A percentile compares a stretch with the other conserved stretches of the same genome.
These are phyloP conservation scores for Lophura swinhoii DNA, from an alignment of 2,797 vertebrate species.

Conservation along the genomic window DNA sequence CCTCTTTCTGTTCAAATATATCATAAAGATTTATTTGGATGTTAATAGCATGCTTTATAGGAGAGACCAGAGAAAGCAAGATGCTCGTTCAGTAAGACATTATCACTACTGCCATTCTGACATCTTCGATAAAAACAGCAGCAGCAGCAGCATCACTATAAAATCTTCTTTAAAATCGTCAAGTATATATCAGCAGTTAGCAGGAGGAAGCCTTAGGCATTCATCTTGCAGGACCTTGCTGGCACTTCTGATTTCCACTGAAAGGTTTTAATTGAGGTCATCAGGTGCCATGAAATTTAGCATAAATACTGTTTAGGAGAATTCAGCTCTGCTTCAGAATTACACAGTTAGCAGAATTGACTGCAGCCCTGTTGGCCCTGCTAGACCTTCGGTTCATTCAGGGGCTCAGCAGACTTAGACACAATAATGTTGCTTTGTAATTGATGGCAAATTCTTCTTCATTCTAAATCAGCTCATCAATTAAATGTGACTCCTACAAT, in stretches of 20 bases:
- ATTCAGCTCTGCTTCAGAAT: constrained; percentile 23
- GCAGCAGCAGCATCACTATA: neutral
- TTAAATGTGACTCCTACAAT: constrained; percentile 3
- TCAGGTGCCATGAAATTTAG: constrained; percentile 39
- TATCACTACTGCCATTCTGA: constrained; percentile 60
- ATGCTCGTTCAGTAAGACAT: constrained; percentile 35
- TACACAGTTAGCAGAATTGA: constrained; percentile 24
- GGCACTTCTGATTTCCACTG: constrained; percentile 23
- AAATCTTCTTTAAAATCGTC: constrained; percentile 48
- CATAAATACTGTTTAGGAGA: constrained; percentile 24
- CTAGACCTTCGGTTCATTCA: neutral
- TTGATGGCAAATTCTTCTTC: constrained; percentile 10
- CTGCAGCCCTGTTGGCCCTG: neutral
- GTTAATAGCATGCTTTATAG: constrained; percentile 27
- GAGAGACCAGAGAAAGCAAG: constrained; percentile 11
- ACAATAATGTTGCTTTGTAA: constrained; percentile 22
- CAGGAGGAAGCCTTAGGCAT: constrained; percentile 19
- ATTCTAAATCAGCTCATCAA: neutral
- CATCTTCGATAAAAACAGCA: constrained; percentile 18
- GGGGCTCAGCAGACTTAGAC: neutral
- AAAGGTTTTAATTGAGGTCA: constrained; percentile 69
- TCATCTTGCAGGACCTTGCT: constrained; percentile 44
- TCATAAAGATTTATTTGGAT: constrained; percentile 70
- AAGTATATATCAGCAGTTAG: constrained; percentile 35
- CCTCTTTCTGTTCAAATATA: constrained; percentile 31